Percentiles rank a stretch among this genome's conserved stretches.
Conservation (phyloP, 2,113 vertebrate genomes). For the Eurypyga helias region DNA sequence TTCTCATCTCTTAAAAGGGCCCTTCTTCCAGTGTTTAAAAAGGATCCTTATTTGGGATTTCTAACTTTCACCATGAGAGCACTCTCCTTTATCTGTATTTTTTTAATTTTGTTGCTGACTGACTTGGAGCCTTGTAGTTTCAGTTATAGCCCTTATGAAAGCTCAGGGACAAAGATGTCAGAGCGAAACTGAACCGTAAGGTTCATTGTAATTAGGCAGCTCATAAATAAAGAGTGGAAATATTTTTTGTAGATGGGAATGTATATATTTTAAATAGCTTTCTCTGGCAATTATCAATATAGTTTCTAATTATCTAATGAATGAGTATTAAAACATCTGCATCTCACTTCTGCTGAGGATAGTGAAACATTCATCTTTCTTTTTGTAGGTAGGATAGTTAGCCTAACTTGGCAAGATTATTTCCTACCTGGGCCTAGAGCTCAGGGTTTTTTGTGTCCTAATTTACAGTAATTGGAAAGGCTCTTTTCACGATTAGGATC, state of each 20-base stretch:
- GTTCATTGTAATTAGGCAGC: neutral
- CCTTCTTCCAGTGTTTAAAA: neutral
- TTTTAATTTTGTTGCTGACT: neutral
- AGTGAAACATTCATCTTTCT: neutral
- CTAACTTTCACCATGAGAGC: neutral
- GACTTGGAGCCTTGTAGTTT: neutral
- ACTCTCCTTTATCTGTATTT: neutral
- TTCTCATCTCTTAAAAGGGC: neutral
- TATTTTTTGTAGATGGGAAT: neutral
- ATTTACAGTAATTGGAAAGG: neutral
- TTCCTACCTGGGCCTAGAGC: neutral
- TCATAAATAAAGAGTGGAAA: neutral
- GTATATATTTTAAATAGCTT: neutral
- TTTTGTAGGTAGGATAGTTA: neutral
- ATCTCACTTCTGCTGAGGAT: neutral
- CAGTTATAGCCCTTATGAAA: neutral
- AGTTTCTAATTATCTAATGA: neutral
- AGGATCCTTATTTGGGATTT: neutral
- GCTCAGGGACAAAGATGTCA: neutral
- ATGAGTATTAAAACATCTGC: neutral
- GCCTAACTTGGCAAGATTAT: neutral
- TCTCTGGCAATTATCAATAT: neutral
- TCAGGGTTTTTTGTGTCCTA: rapidly evolving
- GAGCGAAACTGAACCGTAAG: neutral
- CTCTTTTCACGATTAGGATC: neutral